Conservation (phyloP, 2,797 vertebrate species). For the Pantherophis alleghaniensis region DNA sequence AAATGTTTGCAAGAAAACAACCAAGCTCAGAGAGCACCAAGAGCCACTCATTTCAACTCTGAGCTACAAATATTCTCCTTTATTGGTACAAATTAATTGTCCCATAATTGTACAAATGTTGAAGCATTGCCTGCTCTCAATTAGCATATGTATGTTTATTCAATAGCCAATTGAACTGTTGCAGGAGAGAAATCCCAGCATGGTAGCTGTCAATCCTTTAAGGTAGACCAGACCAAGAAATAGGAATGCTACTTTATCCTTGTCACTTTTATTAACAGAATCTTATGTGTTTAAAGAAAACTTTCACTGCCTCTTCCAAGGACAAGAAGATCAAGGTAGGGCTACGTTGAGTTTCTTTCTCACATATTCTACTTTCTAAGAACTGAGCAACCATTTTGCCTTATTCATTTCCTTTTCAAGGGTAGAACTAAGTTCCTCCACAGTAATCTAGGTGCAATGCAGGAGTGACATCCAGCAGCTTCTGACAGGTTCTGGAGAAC, state of each 20-base stretch:
- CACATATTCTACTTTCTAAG: not conserved
- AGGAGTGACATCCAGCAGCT: too few relatives aligned
- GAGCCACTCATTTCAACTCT: not conserved
- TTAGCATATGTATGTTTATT: not conserved
- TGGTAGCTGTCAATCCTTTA: not conserved
- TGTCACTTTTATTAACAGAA: not conserved
- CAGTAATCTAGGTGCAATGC: not conserved
- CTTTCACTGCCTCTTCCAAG: not conserved
- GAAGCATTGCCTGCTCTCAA: not conserved
- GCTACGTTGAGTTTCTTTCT: not conserved
- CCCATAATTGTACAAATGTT: not conserved
- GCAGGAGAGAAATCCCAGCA: not conserved
- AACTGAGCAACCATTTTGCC: not conserved
- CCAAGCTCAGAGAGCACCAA: not conserved
- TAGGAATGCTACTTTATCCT: not conserved
- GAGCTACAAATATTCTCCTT: not conserved
- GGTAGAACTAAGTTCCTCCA: not conserved
- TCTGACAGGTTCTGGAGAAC: too few relatives aligned
- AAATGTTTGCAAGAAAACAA: not conserved
- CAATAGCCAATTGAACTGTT: not conserved
- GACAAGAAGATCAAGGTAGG: not conserved
- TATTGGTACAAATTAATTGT: not conserved
- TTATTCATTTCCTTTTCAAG: not conserved
- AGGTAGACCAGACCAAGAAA: not conserved
- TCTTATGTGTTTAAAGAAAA: not conserved